Base-by-base conservation (phyloP, 2,113 vertebrate genomes). In the Cavia porcellus region DNA sequence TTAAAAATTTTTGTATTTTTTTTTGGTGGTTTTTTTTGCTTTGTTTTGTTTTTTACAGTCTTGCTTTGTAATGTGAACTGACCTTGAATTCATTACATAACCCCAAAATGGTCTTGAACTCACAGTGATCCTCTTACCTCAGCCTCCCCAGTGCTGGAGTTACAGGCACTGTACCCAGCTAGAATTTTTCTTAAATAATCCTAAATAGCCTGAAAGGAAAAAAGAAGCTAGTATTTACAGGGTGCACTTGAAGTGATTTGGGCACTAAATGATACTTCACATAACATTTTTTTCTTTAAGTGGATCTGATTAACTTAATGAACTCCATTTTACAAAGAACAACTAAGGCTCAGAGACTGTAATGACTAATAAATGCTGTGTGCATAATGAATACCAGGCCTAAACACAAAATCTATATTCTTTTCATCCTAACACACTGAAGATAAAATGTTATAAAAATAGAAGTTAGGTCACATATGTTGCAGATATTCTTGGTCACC, bases 321-420 rank as follows among this genome's bases (percentile, higher is more conserved):
- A 70, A 61, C 62, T 89, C 12, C 52, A 77, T 47, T 80, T 94
- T 80, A 55, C 17, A 88, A 61, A 84, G 11, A 13, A 89, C 80
- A 89, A 95, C 79, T 89, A 55, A 96, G 42, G 13, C 25, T 90
- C 89, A 92, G n/a, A 94, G 79, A 80, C 68, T n/a, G 80, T 88
- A 86, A 85, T 85, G 17, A 89, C 35, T 89, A 92, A 38, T 55
- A 85, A 92, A 47, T 24, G 7, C 9, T 55, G 6, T 89, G 45
- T 6, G 50, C 45, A 45, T 25, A 61, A n/a, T 75, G 45, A 96
- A 94, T 87, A 15, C 74, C 47, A 74, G 35, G 7, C 62, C 61
- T 87, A 42, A 84, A 52, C 75, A 50, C 89, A 92, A 84, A 89
- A 88, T 90, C 86, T 90, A 42, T 74, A 38, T 96, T 82, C 57